Base-by-base conservation (phyloP, 2,113 vertebrate genomes). In the Megaptera novaeangliae region DNA sequence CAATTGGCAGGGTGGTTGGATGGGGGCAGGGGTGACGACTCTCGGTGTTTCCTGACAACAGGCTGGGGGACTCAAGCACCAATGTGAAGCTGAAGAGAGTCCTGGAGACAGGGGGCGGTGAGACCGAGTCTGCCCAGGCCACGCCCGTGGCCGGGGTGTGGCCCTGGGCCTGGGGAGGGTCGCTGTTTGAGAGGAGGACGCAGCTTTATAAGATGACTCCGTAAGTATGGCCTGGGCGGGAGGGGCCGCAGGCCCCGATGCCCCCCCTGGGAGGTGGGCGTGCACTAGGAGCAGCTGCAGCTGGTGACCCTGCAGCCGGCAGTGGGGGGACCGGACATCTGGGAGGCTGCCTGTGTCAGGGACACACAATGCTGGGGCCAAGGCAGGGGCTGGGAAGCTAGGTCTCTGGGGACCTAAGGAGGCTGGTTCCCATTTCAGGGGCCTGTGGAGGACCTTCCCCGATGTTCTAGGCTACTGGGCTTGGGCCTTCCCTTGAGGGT, bases 191-290 rank as follows among this genome's bases (percentile, higher is more conserved):
- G 83, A 94, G 98, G 94, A 97, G 98, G 95, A 98, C 52, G 71
- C 98, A 98, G 78, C 97, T 98, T 96, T 98, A 98, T 98, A 97
- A 98, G 85, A 97, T 98, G 98, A 98, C 96, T 94, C 98, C 97
- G 98, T 98, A 98, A 98, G 98, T 98, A 98, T 95, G 94, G 89
- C 87, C 72, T 46, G 61, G 86, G 91, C 2, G 25, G 93, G 85
- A 25, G 52, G 95, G 92, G 75, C 96, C 83, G 0, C 12, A 74
- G 94, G 94, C 75, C 88, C 91, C 41, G n/a, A 61, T 93, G 94
- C 57, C 49, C 82, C 21, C 46, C 34, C 27, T 44, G 91, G 95
- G 94, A 91, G 2, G 8, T 0, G 81, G 93, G 96, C 3, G n/a
- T 44, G 49, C 69, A 66, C 83, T 52, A 59, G 64, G 61, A 52